Evolutionary conservation across 2,797 vertebrate genomes (phyloP), one percentile per base, ranked within the genome.

Genomic region (Enteromius afrohamiltoni): DNA sequence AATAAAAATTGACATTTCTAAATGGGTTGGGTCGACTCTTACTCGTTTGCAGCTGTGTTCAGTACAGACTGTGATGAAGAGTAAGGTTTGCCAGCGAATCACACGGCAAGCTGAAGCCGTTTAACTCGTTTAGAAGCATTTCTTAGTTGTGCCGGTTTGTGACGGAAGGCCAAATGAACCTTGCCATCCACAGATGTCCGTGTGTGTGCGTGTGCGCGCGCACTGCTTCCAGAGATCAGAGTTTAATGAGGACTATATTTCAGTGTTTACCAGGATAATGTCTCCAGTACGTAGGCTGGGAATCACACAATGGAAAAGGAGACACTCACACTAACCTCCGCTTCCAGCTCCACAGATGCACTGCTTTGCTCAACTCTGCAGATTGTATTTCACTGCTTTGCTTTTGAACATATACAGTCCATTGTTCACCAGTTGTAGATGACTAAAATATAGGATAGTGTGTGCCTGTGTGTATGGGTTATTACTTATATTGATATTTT

Each of bases 141-240:
- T 86, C 68, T 71, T n/a, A 65, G 26, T 77, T 71, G 74, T 62
- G 64, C 65, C 86, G 49, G 26, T 87, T 85, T 87, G 69, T 86
- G 85, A 70, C 16, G 37, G 65, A 79, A 77, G 80, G 62, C 65
- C 83, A 84, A 86, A 88, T 85, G 73, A 88, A 86, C 85, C 87
- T 79, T 83, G 70, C 70, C 84, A 81, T 85, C 74, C 70, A 67
- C 86, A 88, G 83, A 84, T 86, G 83, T 90, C 71, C 31, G 23
- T 26, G 55, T 26, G 55, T 60, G 55, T 13, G 55, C 4, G 55
- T 58, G 55, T 58, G 9, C 89, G 87, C 88, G 86, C 86, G 86
- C 90, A 88, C 74, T 89, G 89, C 89, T 88, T 86, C 85, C 64
- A 82, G 87, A 91, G 90, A 90, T 93, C 92, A 92, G 82, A 84